phyloP scores from a whole-genome alignment of 2,113 vertebrate genomes.

The Cisticola juncidis region DNA sequence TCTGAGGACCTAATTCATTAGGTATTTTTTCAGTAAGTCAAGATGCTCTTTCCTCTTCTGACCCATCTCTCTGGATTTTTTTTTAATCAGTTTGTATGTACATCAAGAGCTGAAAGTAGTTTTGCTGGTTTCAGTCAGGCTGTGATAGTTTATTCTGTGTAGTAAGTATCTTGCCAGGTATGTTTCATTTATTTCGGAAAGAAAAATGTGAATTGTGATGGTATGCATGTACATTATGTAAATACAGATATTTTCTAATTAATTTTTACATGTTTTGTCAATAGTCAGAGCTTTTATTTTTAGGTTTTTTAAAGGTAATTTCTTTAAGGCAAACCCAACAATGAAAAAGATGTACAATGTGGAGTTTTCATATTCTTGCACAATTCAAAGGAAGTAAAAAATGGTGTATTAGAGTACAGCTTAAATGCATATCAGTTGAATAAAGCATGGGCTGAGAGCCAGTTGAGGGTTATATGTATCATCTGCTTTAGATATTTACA shows the following conservation, averaged over 20 bases:
- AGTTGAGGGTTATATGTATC: slow-evolving; percentile 68
- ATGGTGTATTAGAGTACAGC: slow-evolving; percentile 25
- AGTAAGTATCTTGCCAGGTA: neutral
- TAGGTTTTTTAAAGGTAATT: neutral
- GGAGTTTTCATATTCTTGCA: neutral
- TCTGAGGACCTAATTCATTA: neutral
- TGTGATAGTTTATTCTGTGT: neutral
- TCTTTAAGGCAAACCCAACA: neutral
- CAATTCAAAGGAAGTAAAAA: slow-evolving; percentile 54
- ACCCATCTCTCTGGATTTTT: neutral
- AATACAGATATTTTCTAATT: neutral
- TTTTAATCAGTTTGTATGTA: neutral
- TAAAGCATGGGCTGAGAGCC: slow-evolving; percentile 61
- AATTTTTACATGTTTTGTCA: neutral
- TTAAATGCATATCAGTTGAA: slow-evolving; percentile 66
- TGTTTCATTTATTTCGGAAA: neutral
- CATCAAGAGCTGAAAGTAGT: neutral
- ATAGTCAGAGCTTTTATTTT: neutral
- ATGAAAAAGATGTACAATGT: neutral
- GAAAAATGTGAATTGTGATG: neutral
- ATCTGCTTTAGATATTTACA: slow-evolving; percentile 76
- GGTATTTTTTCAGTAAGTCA: neutral
- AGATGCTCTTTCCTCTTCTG: neutral
- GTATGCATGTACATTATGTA: neutral
- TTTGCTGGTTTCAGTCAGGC: neutral